Base-by-base conservation (phyloP, 2,113 vertebrate species). In the Setophaga petechia region DNA sequence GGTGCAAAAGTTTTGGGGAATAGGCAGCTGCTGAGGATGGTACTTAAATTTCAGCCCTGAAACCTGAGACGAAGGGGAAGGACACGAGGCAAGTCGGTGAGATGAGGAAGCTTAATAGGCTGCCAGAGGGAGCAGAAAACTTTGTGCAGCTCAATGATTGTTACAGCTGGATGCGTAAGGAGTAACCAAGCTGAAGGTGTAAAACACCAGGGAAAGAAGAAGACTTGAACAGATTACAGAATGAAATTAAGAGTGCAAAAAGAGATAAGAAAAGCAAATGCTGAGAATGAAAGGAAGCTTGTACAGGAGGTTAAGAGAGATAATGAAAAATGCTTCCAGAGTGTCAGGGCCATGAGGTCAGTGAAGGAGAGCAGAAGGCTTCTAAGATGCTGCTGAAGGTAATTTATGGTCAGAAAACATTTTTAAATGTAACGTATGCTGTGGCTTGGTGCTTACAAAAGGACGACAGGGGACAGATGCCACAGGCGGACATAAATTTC, bases 351-450 rank as follows among this genome's bases (percentile, higher is more conserved):
- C n/a, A 52, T 17, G 89, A 44, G 92, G 94, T 87, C 86, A 51
- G 57, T 46, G 91, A 95, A 96, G 91, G 81, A 52, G 55, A 95
- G 28, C 87, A 93, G 69, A 17, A 91, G 44, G 87, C 93, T 76
- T 92, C 95, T 78, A 96, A 98, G 95, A 97, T 81, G 55, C 85
- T 96, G 96, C 24, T 46, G 47, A 91, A 96, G 92, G 93, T 97
- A 97, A 98, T 97, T 97, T 97, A 97, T 97, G 90, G 97, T 94
- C 94, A 97, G 97, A 98, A 97, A 94, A 85, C 24, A 89, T 93
- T 95, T 96, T 95, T 96, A 90, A 96, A 96, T 97, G 91, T 96
- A 96, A 93, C 62, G 90, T 94, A 91, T 94, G 95, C 96, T 94
- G 78, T 81, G 90, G 94, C 87, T 97, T 80, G 74, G 89, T 94